Base-by-base conservation (phyloP, 2,888 invertebrate species). In the Strigamia maritima region DNA sequence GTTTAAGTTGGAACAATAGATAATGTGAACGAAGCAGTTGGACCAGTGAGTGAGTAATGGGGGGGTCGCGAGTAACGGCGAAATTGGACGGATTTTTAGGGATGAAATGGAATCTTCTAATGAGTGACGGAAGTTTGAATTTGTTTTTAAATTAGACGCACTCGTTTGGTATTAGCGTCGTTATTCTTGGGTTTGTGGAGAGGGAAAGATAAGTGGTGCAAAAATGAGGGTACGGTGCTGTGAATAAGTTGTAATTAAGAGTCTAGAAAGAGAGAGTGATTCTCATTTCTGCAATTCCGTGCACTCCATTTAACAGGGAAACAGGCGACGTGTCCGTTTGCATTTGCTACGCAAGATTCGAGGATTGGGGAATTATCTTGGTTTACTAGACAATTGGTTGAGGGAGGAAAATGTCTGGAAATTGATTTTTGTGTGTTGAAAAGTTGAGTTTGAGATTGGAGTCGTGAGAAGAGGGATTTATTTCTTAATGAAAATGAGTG, bases 301-400 rank as follows among this genome's bases (percentile, higher is more conserved):
- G 70, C 70, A n/a, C 70, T 12, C 70, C 28, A 70, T 70, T 70
- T 70, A 70, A 28, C 70, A 2, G 28, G 28, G 28, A 26, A 65
- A 70, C 12, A 28, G 26, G 70, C 70, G 70, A 70, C 28, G 70
- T 70, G 70, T 70, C 70, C 70, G 70, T 70, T 70, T 70, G 28
- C 70, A 28, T 28, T 70, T 70, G 70, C 24, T 3, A 26, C 70
- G 28, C 16, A 6, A 19, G 60, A 4, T 28, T 70, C 70, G 10
- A n/a, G n/a, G n/a, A 70, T 2, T 28, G 70, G 1, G 70, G 70
- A 70, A 70, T 70, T 70, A 70, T 70, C 70, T 70, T 16, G 28
- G 12, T 24, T 12, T n/a, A n/a, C n/a, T n/a, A n/a, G n/a, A n/a
- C 35, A 35, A 35, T 35, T 35, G 35, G 6, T 35, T 6, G 10